Conservation (phyloP, 2,113 vertebrate genomes). For the Scytalopus superciliaris region DNA sequence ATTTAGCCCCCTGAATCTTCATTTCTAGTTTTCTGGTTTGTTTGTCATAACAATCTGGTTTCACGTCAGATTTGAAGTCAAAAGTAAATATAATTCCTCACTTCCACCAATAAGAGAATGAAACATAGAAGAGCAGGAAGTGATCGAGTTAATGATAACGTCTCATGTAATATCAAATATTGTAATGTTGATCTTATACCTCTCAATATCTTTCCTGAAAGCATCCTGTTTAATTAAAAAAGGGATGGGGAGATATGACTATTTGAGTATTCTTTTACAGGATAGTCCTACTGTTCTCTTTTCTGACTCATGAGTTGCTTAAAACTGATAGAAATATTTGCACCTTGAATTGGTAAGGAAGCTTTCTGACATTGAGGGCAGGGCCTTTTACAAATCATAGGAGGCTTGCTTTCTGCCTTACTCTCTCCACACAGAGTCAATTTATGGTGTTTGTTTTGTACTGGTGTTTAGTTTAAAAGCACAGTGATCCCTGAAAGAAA, state of each 20-base stretch:
- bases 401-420: neutral
- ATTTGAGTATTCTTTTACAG: neutral
- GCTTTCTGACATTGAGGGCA: neutral
- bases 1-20: neutral
- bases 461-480: neutral
- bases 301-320: neutral
- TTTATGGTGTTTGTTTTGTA: neutral
- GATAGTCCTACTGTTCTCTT: neutral
- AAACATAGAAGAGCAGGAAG: neutral
- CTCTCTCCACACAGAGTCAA: neutral
- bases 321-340: too few species aligned
- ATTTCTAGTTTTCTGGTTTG: neutral
- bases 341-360: neutral
- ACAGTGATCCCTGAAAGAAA: neutral
- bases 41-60: neutral
- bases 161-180: neutral
- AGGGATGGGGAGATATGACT: fast-evolving
- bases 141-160: neutral
- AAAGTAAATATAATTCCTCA: neutral
- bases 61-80: neutral
- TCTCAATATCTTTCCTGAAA: neutral
- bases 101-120: neutral
- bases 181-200: neutral
- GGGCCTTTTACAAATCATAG: neutral
- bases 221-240: neutral